Percentiles rank a stretch among this genome's conserved stretches.
phyloP scores from a whole-genome alignment of 2,113 vertebrate genomes.

The Haliaeetus leucogaster region DNA sequence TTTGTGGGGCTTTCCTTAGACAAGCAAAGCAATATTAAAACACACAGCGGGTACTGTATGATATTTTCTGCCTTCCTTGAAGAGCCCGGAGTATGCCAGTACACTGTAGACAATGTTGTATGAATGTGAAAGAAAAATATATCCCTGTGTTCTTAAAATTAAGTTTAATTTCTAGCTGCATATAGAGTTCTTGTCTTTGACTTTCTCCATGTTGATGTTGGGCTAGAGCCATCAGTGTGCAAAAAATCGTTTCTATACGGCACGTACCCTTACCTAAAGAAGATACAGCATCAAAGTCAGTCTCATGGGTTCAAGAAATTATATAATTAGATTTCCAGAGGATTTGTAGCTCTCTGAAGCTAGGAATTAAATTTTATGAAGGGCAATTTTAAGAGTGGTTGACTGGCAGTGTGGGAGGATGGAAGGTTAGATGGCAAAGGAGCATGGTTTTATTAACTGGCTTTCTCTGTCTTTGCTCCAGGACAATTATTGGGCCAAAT shows the following conservation, averaged over 20 bases:
- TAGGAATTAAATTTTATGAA: conserved; percentile 19
- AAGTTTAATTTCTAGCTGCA: conserved; percentile 19
- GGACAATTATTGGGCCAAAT: not conserved
- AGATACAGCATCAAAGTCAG: not conserved
- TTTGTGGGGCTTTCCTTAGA: conserved; percentile 43
- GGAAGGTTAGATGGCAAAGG: not conserved
- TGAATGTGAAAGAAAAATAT: conserved; percentile 20
- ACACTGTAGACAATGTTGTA: conserved; percentile 4
- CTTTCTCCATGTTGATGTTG: conserved; percentile 43
- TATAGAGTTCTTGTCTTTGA: not conserved
- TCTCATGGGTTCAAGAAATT: not conserved
- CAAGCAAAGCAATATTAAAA: conserved; percentile 1
- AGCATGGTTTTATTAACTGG: not conserved
- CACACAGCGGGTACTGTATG: not conserved
- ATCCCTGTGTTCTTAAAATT: conserved; percentile 28
- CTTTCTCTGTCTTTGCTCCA: not conserved
- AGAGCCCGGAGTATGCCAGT: not conserved
- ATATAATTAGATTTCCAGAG: not conserved
- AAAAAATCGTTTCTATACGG: not conserved
- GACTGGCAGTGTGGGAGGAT: not conserved
- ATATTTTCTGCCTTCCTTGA: not conserved
- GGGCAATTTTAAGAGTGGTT: not conserved
- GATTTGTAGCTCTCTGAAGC: conserved; percentile 12
- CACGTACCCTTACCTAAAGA: not conserved
- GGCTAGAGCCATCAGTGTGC: conserved; percentile 12